Evolutionary conservation across 1,140 invertebrate species (phyloP).

Genomic region (Luehdorfia chinensis): DNA sequence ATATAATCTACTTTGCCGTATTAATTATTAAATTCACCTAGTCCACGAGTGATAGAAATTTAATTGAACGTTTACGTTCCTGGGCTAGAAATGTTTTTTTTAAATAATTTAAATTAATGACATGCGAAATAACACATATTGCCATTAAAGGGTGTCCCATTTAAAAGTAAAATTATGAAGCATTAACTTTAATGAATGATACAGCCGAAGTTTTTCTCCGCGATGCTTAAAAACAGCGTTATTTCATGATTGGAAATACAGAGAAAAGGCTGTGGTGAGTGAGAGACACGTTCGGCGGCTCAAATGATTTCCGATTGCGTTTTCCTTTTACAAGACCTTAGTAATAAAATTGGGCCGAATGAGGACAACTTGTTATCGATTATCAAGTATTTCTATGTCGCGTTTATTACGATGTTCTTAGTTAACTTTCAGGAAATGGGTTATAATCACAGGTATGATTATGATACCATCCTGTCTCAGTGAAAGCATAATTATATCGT

Average conservation of each 20-base stretch:
- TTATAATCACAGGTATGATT: too few species aligned
- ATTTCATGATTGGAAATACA: slow-evolving; percentile 6
- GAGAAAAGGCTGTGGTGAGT: slow-evolving; percentile 2
- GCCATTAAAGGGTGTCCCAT: too few species aligned
- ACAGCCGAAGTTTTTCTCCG: background rate
- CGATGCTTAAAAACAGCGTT: slow-evolving; percentile 6
- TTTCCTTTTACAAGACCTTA: slow-evolving; percentile 31
- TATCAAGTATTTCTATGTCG: slow-evolving; percentile 9
- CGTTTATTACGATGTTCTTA: too few species aligned
- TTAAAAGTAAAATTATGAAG: too few species aligned
- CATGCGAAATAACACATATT: too few species aligned
- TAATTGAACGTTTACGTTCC: too few species aligned
- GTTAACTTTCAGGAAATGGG: too few species aligned
- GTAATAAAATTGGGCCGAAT: slow-evolving; percentile 21
- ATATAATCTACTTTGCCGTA: slow-evolving; percentile 11
- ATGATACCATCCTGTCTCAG: too few species aligned
- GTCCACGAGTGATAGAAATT: background rate
- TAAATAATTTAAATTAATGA: too few species aligned
- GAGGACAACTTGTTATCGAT: slow-evolving; percentile 15
- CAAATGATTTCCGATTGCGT: slow-evolving; percentile 40
- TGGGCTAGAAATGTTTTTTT: too few species aligned
- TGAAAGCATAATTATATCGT: too few species aligned
- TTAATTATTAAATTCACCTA: slow-evolving; percentile 1
- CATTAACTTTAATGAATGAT: too few species aligned
- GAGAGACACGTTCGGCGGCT: slow-evolving; percentile 10